Evolutionary conservation across 2,113 vertebrate genomes (phyloP).

Genomic region (Rhabdornis inornatus): DNA sequence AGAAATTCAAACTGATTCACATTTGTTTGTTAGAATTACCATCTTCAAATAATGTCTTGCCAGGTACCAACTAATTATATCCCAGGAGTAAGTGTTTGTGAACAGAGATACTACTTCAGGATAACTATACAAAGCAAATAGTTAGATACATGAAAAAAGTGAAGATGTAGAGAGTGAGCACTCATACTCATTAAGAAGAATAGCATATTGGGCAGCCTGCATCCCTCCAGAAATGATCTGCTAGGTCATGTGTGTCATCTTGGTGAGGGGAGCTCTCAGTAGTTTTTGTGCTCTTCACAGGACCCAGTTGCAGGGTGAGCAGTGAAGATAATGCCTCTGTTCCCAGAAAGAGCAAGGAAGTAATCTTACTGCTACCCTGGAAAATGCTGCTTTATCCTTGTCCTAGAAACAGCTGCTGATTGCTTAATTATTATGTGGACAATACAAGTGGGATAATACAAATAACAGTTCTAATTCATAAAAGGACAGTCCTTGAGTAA

Average conservation of each 20-base stretch:
- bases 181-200: not conserved
- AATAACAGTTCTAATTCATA: not conserved
- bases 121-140: not conserved
- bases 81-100: not conserved
- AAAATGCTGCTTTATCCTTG: not conserved
- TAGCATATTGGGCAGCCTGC: not conserved
- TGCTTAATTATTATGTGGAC: not conserved
- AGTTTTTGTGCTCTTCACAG: not conserved
- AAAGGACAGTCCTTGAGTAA: not conserved
- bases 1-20: conserved; percentile 29
- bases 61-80: conserved; percentile 4
- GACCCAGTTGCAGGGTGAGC: not conserved
- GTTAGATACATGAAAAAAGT: not conserved
- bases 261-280: not conserved
- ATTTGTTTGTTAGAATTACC: conserved; percentile 40
- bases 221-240: not conserved
- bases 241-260: not conserved
- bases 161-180: not conserved
- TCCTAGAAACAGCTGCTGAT: not conserved
- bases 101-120: not conserved
- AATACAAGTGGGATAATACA: not conserved
- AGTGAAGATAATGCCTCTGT: not conserved
- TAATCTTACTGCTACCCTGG: not conserved
- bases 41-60: conserved; percentile 33
- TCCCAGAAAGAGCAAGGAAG: not conserved